A percentile compares a stretch with the other conserved stretches of the same genome.
phyloP scores from a whole-genome alignment of 2,797 vertebrate species.

The Chloroceryle inda region DNA sequence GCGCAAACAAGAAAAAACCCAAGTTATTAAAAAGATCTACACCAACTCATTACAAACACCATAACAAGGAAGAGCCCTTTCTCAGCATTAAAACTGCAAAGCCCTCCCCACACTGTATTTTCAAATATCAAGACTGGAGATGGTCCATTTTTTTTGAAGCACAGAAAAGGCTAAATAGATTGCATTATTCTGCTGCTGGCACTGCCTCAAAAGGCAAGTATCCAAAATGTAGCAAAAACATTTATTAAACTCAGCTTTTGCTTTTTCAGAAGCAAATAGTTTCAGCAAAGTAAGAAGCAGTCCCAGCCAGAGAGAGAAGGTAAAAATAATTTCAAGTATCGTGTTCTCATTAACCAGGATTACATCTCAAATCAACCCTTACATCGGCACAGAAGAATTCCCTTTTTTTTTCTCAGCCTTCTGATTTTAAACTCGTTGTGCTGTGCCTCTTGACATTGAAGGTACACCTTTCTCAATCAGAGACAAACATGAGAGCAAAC shows the following conservation, averaged over 20 bases:
- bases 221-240: neutral
- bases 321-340: neutral
- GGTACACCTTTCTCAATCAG: neutral
- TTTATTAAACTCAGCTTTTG: neutral
- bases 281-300: neutral
- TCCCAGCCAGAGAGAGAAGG: neutral
- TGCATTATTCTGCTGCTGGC: neutral
- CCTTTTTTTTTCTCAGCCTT: neutral
- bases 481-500: conserved; percentile 4
- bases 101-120: neutral
- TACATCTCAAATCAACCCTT: neutral
- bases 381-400: neutral
- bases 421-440: neutral
- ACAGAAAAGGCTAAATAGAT: neutral
- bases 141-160: neutral
- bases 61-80: neutral
- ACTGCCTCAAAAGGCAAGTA: conserved; percentile 13
- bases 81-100: neutral
- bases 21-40: neutral
- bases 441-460: neutral
- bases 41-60: neutral
- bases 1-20: neutral
- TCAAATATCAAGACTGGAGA: neutral
- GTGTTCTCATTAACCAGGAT: neutral
- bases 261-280: neutral